Evolutionary conservation across 2,113 vertebrate species (phyloP), one percentile per base, ranked within the genome.

Genomic region (Eclectus roratus): DNA sequence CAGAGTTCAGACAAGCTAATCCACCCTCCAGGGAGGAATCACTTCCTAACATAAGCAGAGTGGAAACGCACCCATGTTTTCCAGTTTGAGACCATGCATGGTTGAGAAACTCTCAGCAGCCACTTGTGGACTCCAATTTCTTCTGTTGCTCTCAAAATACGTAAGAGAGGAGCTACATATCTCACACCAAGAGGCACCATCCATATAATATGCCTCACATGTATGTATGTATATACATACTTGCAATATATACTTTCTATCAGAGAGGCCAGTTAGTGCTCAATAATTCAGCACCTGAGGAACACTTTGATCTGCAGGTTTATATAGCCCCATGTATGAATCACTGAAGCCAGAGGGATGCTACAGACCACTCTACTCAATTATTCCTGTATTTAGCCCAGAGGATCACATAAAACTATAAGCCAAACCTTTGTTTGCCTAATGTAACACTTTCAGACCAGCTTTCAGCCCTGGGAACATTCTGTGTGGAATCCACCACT

Each of bases 151-250:
- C 56, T 72, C 4, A 2, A 87, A 91, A 71, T 33, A 37, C 1
- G 0, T 47, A 79, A 80, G 21, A 81, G n/a, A 78, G 50, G 13
- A 86, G 35, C 21, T 14, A 52, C 0, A 0, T 37, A 49, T 47
- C 66, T 66, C 37, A 46, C 21, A n/a, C 37, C 44, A 86, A 56
- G 53, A 61, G 44, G 49, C 24, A 73, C 18, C 43, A 92, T 43
- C 52, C 61, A 83, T 8, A 7, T 28, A 47, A 47, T 28, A 70
- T 15, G 33, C 29, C 50, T 61, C 80, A 50, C 41, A 60, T 9
- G 19, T 6, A 74, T 3, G 13, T 33, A 61, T 1, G 2, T 6
- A 50, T 9, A 65, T 20, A 76, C 25, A 14, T 1, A 43, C 3
- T 49, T 1, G 24, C 5, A 49, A 39, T 17, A 60, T 5, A 35